These are phyloP conservation scores for Oppia nitens DNA, from an alignment of 1,140 invertebrate species.

Conservation along the genomic window DNA sequence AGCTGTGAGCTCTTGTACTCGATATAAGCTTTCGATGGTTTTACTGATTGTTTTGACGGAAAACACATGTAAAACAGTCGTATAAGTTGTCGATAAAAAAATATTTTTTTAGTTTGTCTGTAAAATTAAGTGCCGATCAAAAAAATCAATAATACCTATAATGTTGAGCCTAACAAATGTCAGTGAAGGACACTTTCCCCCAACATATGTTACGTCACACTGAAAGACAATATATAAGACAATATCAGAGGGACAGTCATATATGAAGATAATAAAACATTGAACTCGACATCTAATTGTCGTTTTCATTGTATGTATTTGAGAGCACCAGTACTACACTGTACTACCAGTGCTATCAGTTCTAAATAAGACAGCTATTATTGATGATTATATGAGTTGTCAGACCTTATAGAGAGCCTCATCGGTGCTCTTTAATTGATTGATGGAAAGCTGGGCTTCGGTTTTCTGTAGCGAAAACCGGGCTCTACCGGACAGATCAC, in stretches of 20 bases:
- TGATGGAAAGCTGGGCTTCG: constrained; percentile 16
- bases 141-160: constrained; percentile 19
- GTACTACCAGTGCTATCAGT: background rate
- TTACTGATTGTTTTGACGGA: constrained; percentile 3
- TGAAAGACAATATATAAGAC: constrained; percentile 1
- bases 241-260: background rate
- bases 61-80: background rate
- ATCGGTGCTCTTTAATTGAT: constrained; percentile 18
- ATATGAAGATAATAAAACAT: background rate
- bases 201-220: constrained; percentile 24
- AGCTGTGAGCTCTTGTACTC: background rate
- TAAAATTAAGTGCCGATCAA: background rate
- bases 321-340: background rate
- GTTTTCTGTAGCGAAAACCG: constrained; percentile 14
- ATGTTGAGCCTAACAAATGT: constrained; percentile 23
- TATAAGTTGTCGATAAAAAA: background rate
- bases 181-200: constrained; percentile 24
- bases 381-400: background rate
- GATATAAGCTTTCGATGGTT: constrained; percentile 11
- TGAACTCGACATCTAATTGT: background rate
- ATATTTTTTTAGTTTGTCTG: background rate
- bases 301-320: background rate
- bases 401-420: constrained; percentile 21
- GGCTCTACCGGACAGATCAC: constrained; percentile 20
- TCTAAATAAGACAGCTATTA: background rate